Conservation (phyloP, 2,797 vertebrate species). For the Hephaestus fuliginosus region DNA sequence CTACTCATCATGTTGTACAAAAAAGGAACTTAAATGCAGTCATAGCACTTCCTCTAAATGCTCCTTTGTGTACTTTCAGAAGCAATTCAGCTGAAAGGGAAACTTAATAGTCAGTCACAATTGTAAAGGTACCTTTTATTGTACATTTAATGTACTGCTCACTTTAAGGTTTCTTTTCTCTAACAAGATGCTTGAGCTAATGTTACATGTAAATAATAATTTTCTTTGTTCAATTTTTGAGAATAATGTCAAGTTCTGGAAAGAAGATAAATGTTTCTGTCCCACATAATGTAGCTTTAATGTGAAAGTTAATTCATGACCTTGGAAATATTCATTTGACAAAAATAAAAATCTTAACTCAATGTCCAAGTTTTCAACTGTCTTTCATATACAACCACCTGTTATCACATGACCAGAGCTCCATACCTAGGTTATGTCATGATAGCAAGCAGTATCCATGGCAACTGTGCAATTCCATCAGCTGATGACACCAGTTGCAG, state of each 20-base stretch:
- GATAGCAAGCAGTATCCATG: not conserved
- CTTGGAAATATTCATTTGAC: too few species aligned
- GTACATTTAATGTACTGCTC: not conserved
- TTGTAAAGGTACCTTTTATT: not conserved
- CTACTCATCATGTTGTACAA: slow-evolving; percentile 12
- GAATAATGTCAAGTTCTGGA: not conserved
- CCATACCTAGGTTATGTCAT: not conserved
- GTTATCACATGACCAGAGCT: not conserved
- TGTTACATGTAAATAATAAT: not conserved
- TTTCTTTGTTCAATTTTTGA: not conserved
- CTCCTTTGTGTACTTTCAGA: slow-evolving; percentile 31
- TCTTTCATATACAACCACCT: not conserved
- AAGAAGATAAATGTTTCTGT: not conserved
- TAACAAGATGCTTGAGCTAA: not conserved
- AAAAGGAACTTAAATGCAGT: slow-evolving; percentile 54
- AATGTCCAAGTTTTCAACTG: not conserved
- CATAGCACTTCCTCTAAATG: slow-evolving; percentile 53
- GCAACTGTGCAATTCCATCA: not conserved
- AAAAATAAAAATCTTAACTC: not conserved
- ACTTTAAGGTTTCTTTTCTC: not conserved
- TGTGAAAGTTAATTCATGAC: not conserved
- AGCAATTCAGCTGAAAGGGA: slow-evolving; percentile 9
- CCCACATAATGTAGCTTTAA: not conserved
- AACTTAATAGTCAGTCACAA: slow-evolving; percentile 5
- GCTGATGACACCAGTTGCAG: not conserved